These are phyloP conservation scores for Fukomys damarensis DNA, from an alignment of 2,113 vertebrate genomes.

Conservation along the genomic window DNA sequence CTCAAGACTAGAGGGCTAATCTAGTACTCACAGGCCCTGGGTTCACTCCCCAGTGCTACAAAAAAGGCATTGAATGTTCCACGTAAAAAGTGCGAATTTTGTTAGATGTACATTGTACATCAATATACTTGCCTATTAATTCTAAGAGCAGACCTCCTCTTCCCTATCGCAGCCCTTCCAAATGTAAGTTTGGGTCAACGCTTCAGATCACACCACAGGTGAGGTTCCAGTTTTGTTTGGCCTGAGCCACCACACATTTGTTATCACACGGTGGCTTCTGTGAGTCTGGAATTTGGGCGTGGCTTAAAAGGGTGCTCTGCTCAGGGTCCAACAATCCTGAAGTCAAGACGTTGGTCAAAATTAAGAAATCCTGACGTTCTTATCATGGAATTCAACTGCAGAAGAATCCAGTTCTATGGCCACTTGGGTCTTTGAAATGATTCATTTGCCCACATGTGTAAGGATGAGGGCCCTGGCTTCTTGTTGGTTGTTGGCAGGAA, in stretches of 20 bases:
- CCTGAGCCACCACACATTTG: neutral
- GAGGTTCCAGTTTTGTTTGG: neutral
- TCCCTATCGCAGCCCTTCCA: neutral
- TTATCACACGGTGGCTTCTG: neutral
- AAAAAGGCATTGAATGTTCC: no score
- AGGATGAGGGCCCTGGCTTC: neutral
- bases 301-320: neutral
- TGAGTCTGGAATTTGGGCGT: neutral
- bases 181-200: neutral
- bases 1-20: neutral
- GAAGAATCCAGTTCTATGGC: neutral
- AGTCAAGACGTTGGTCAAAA: neutral
- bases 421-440: neutral
- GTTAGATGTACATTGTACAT: neutral
- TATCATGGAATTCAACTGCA: neutral
- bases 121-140: neutral
- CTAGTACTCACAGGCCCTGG: neutral
- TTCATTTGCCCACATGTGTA: neutral
- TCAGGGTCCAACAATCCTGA: neutral
- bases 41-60: neutral
- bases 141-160: neutral
- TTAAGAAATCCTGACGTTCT: neutral
- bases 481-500: neutral
- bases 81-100: neutral
- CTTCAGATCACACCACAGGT: neutral